These are phyloP conservation scores for Drosophila varians DNA, from an alignment of 1,140 invertebrate species.

Conservation along the genomic window DNA sequence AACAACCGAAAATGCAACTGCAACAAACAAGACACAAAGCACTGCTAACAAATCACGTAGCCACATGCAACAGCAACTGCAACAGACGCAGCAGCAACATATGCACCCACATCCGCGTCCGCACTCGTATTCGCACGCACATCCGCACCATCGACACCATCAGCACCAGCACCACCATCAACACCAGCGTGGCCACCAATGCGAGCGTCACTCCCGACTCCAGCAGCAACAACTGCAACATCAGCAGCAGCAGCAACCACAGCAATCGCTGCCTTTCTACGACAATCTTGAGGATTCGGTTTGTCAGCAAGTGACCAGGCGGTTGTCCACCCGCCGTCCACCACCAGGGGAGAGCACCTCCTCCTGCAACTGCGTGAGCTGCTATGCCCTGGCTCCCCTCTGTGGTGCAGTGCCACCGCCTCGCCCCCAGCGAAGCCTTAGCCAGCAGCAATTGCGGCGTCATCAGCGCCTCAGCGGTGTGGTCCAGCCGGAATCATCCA, in stretches of 20 bases:
- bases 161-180: slow-evolving; percentile 36
- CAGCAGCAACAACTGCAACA: slow-evolving; percentile 9
- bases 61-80: slow-evolving; percentile 38
- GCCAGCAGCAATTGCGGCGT: slow-evolving; percentile 73
- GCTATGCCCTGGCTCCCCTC: slow-evolving; percentile 74
- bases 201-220: slow-evolving; percentile 34
- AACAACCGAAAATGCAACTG: slow-evolving; percentile 48
- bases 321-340: slow-evolving; percentile 53
- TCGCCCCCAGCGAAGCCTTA: slow-evolving; percentile 71
- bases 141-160: slow-evolving; percentile 42
- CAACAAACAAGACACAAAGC: slow-evolving; percentile 63
- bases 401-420: slow-evolving; percentile 68
- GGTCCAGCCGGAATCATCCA: slow-evolving; percentile 28
- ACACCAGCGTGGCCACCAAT: slow-evolving; percentile 26
- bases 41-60: slow-evolving; percentile 60
- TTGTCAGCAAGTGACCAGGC: slow-evolving; percentile 48
- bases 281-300: slow-evolving; percentile 64
- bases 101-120: slow-evolving; percentile 26
- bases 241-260: slow-evolving; percentile 39
- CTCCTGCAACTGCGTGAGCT: slow-evolving; percentile 76
- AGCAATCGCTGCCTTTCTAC: slow-evolving; percentile 41
- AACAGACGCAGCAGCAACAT: slow-evolving; percentile 26
- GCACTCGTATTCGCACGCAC: slow-evolving; percentile 45
- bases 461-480: slow-evolving; percentile 72
- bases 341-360: slow-evolving; percentile 15